These are phyloP conservation scores for Eledona agricola DNA, from an alignment of 2,888 invertebrate species.

Conservation along the genomic window DNA sequence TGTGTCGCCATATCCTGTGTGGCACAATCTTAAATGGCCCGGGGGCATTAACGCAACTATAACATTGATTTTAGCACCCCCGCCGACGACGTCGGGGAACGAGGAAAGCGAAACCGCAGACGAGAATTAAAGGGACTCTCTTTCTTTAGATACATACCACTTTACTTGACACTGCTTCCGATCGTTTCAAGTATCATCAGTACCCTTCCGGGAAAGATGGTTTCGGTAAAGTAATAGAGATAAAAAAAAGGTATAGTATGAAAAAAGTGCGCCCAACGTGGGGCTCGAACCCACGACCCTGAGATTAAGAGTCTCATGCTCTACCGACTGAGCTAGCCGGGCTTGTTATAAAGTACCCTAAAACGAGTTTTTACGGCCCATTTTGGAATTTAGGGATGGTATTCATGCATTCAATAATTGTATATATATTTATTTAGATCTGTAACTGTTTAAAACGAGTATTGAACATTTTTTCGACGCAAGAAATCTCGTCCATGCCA, in stretches of 20 bases:
- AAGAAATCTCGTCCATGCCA: no score
- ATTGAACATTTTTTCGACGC: no score
- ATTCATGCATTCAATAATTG: no score
- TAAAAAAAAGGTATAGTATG: conserved; percentile 19
- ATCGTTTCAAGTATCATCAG: conserved; percentile 31
- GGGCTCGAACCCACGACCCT: conserved; percentile 70
- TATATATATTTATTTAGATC: no score
- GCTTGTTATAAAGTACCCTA: conserved; percentile 38
- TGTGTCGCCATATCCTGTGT: conserved; percentile 40
- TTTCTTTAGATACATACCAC: conserved; percentile 18
- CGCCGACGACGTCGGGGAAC: conserved; percentile 30
- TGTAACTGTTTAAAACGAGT: no score
- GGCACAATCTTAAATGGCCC: conserved; percentile 43
- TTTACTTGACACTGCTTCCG: conserved; percentile 33
- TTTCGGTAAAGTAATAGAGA: no score
- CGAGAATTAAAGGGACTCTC: conserved; percentile 39
- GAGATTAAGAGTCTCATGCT: conserved; percentile 68
- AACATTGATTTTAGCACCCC: conserved; percentile 48
- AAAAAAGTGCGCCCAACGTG: conserved; percentile 63
- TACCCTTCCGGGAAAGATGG: conserved; percentile 18
- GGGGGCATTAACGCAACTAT: conserved; percentile 49
- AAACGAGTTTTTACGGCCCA: no score
- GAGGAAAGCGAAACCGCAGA: conserved; percentile 34
- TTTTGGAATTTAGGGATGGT: no score
- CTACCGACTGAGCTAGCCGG: conserved; percentile 67